Base-by-base conservation (phyloP, 2,888 invertebrate species). In the Tachystola acroxantha region DNA sequence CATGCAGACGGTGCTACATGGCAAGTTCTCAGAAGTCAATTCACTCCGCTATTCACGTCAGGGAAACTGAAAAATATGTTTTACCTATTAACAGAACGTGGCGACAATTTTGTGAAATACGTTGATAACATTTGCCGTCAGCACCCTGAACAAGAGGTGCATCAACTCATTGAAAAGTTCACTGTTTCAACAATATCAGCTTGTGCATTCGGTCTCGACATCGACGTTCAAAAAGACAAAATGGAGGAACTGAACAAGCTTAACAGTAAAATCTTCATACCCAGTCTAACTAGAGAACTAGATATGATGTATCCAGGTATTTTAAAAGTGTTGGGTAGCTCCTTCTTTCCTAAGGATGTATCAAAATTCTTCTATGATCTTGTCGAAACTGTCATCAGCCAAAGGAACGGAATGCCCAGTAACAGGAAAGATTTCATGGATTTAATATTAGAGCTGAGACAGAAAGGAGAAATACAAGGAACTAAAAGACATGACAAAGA, bases 51-150 rank as follows among this genome's bases (percentile, higher is more conserved):
- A n/a, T 78, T 77, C 35, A 71, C 73, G 3, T 57, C 75, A 0
- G 65, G 68, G 2, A 77, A 78, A 49, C 43, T 76, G n/a, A 76
- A 63, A 39, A 69, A 65, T 20, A 76, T 78, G 76, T 50, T 69
- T 12, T 46, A 64, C 40, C 35, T 76, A 11, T 42, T 78, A 10
- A 41, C 42, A 10, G 64, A 69, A 16, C 52, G 59, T 2, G 61
- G 52, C 10, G 57, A 75, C 4, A 41, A 47, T 5, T 68, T 69
- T 22, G 13, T 62, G 1, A 39, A 64, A 0, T 50, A 63, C 26
- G 7, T 73, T 0, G 39, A 45, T 1, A 30, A 34, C 0, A n/a
- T 57, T 25, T 39, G 43, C 4, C 26, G 40, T 1, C 26, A 43
- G 2, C 24, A 50, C 1, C 14, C 55, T 0, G 64, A 69, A 35